These are phyloP conservation scores for Synanceia verrucosa DNA, from an alignment of 2,797 vertebrate species.

Conservation along the genomic window DNA sequence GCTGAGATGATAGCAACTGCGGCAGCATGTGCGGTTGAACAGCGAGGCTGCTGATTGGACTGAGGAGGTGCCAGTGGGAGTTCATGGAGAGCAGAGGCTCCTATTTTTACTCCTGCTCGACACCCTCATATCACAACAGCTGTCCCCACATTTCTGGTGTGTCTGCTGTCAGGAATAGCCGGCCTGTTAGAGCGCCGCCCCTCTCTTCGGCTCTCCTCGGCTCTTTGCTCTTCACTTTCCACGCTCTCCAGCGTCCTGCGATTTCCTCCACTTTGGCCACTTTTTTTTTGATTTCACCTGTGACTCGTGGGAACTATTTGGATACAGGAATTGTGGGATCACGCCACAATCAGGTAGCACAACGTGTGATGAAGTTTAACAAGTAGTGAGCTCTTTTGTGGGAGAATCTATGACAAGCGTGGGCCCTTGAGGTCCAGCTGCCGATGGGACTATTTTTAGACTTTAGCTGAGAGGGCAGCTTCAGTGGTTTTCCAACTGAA, in stretches of 20 bases:
- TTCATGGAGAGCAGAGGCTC: slow-evolving; percentile 56
- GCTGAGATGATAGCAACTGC: slow-evolving; percentile 72
- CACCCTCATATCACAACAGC: slow-evolving; percentile 87
- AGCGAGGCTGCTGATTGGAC: slow-evolving; percentile 40
- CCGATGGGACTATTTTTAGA: slow-evolving; percentile 78
- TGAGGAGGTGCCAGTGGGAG: slow-evolving; percentile 40
- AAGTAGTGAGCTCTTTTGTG: background rate
- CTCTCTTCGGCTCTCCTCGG: slow-evolving; percentile 11
- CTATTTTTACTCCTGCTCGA: slow-evolving; percentile 89
- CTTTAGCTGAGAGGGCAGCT: slow-evolving; percentile 1
- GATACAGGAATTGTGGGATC: slow-evolving; percentile 32
- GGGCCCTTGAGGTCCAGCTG: slow-evolving; percentile 34
- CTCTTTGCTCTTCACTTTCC: slow-evolving; percentile 34
- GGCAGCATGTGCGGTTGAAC: slow-evolving; percentile 16
- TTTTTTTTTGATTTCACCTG: slow-evolving; percentile 28
- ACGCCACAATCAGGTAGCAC: slow-evolving; percentile 55
- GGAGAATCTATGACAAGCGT: slow-evolving; percentile 7
- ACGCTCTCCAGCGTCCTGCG: slow-evolving; percentile 20
- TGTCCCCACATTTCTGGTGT: slow-evolving; percentile 82
- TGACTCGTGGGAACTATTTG: slow-evolving; percentile 22
- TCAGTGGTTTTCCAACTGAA: slow-evolving; percentile 35
- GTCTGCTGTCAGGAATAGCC: slow-evolving; percentile 77
- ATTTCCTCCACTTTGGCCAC: slow-evolving; percentile 31
- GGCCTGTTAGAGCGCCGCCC: slow-evolving; percentile 52
- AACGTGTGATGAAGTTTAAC: background rate